These are phyloP conservation scores for Brachionichthys hirsutus DNA, from an alignment of 2,113 vertebrate species.

Conservation along the genomic window DNA sequence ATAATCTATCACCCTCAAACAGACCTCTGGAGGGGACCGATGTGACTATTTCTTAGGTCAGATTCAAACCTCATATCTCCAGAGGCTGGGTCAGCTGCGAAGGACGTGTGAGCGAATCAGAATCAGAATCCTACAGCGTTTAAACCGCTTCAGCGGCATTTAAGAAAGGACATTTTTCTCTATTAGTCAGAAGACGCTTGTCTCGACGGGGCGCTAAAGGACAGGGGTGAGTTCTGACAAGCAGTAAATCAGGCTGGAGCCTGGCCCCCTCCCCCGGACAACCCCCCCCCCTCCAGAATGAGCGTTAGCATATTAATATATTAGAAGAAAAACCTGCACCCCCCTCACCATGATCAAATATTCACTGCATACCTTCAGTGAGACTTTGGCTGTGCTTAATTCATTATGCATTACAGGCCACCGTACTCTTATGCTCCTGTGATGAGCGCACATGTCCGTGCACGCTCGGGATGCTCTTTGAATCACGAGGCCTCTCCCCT, in stretches of 20 bases:
- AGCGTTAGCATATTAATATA: constrained; percentile 66
- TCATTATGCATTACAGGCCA: constrained; percentile 56
- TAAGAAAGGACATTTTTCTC: constrained; percentile 24
- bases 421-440: constrained; percentile 54
- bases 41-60: constrained; percentile 37
- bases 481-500: constrained; percentile 58
- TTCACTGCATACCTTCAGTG: constrained; percentile 71
- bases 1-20: constrained; percentile 56
- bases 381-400: constrained; percentile 71
- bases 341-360: constrained; percentile 69
- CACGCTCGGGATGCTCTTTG: constrained; percentile 60
- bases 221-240: constrained; percentile 42
- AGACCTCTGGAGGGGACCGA: constrained; percentile 27
- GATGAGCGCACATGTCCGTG: constrained; percentile 70
- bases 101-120: too few relatives aligned
- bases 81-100: too few relatives aligned
- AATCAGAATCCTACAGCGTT: not conserved
- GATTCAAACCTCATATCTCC: constrained; percentile 33
- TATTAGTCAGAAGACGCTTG: constrained; percentile 32
- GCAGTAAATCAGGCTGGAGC: constrained; percentile 58
- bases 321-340: constrained; percentile 62
- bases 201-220: constrained; percentile 41
- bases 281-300: constrained; percentile 39
- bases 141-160: constrained; percentile 3
- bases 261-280: constrained; percentile 36